phyloP scores from a whole-genome alignment of 2,797 vertebrate genomes.

The Channallabes apus region DNA sequence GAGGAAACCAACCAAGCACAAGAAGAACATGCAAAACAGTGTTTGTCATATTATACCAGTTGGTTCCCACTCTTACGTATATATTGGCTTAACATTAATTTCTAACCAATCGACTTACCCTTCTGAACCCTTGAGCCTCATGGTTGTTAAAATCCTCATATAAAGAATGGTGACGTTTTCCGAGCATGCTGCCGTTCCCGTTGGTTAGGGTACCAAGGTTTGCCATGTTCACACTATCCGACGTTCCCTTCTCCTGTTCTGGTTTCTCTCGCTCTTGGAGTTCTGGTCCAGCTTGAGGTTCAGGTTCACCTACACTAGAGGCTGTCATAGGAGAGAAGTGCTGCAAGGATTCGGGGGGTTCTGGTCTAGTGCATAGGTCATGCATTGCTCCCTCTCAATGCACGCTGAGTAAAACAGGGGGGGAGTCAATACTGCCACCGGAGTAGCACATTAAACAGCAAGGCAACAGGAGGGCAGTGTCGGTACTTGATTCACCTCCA shows the following conservation, averaged over 20 bases:
- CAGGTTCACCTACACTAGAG: constrained; percentile 60
- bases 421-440: constrained; percentile 52
- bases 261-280: constrained; percentile 55
- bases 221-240: constrained; percentile 40
- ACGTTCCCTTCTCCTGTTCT: constrained; percentile 53
- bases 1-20: too few relatives aligned
- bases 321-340: constrained; percentile 49
- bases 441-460: constrained; percentile 45
- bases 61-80: neutral
- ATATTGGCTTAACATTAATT: neutral
- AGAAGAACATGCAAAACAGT: neutral
- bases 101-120: constrained; percentile 65
- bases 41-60: neutral
- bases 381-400: constrained; percentile 69
- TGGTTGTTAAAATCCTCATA: constrained; percentile 73
- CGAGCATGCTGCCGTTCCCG: constrained; percentile 62
- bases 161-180: constrained; percentile 76
- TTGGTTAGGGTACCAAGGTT: constrained; percentile 45
- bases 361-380: constrained; percentile 72
- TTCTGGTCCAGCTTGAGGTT: constrained; percentile 55
- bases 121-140: constrained; percentile 67
- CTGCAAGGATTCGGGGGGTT: constrained; percentile 61
- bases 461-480: constrained; percentile 49
- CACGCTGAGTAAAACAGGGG: constrained; percentile 29
- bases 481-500: constrained; percentile 19